Conservation (phyloP, 2,888 invertebrate species). For the Pristionchus maxplancki region DNA sequence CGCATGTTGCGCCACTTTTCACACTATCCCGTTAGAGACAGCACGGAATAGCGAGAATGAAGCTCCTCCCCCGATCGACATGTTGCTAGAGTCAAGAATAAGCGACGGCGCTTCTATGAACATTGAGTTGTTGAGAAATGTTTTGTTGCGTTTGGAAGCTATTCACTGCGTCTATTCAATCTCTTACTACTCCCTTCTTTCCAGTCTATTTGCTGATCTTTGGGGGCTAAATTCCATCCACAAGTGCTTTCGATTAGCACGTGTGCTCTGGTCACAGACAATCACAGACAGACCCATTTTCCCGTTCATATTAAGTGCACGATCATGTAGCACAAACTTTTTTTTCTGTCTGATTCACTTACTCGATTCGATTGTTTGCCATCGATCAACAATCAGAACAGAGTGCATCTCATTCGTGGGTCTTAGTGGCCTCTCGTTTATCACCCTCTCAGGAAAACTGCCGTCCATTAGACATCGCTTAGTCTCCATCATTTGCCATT, state of each 20-base stretch:
- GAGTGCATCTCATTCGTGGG: background rate
- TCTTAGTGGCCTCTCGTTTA: background rate
- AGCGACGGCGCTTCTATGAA: background rate
- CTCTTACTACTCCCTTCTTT: background rate
- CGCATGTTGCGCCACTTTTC: background rate
- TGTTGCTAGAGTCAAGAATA: background rate
- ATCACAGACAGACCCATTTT: background rate
- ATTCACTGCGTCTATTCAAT: constrained; percentile 3
- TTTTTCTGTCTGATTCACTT: background rate
- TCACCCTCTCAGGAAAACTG: constrained; percentile 35
- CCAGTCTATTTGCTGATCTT: background rate
- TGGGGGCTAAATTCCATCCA: background rate
- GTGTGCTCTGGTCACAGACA: background rate
- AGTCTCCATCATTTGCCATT: background rate
- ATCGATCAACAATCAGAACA: background rate
- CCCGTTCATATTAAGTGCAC: background rate
- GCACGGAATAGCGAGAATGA: background rate
- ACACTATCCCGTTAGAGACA: background rate
- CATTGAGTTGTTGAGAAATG: background rate
- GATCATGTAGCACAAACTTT: background rate
- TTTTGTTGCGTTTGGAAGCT: background rate
- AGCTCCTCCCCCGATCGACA: background rate
- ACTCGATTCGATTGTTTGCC: background rate
- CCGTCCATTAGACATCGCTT: background rate
- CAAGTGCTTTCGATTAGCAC: background rate